phyloP scores from a whole-genome alignment of 2,888 invertebrate genomes.

The Gasteruption jaculator region DNA sequence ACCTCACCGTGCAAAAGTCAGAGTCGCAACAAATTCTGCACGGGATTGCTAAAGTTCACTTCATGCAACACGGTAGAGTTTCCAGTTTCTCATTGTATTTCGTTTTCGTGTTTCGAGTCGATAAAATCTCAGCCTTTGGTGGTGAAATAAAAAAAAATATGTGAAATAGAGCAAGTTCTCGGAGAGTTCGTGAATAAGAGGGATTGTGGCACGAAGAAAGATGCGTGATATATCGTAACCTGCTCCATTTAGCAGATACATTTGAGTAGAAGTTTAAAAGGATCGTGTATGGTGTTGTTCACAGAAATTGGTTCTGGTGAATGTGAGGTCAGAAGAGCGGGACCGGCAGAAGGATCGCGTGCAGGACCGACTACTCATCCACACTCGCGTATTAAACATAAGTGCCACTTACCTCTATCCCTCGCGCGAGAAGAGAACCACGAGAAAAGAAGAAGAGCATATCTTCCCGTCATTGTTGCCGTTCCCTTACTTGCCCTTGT shows the following conservation, averaged over 20 bases:
- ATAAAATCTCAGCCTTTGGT: too few species aligned
- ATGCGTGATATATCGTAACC: not conserved
- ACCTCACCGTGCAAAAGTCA: too few species aligned
- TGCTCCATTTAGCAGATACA: constrained; percentile 28
- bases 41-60: too few species aligned
- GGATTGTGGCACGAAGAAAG: not conserved
- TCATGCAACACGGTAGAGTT: too few species aligned
- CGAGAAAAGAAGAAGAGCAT: too few species aligned
- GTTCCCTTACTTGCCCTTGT: constrained; percentile 22
- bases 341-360: constrained; percentile 36
- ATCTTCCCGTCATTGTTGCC: constrained; percentile 17
- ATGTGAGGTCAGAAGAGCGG: constrained; percentile 36
- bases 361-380: constrained; percentile 40
- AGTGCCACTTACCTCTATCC: constrained; percentile 39
- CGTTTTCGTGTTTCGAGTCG: too few species aligned
- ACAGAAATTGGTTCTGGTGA: constrained; percentile 41
- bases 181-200: too few species aligned
- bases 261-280: constrained; percentile 19
- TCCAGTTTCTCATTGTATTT: too few species aligned
- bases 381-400: constrained; percentile 40
- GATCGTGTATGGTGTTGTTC: constrained; percentile 29
- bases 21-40: too few species aligned
- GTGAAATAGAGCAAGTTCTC: too few species aligned
- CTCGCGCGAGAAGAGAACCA: constrained; percentile 30
- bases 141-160: too few species aligned